These are phyloP conservation scores for Drosophila sulfurigaster DNA, from an alignment of 1,140 invertebrate species.

Conservation along the genomic window DNA sequence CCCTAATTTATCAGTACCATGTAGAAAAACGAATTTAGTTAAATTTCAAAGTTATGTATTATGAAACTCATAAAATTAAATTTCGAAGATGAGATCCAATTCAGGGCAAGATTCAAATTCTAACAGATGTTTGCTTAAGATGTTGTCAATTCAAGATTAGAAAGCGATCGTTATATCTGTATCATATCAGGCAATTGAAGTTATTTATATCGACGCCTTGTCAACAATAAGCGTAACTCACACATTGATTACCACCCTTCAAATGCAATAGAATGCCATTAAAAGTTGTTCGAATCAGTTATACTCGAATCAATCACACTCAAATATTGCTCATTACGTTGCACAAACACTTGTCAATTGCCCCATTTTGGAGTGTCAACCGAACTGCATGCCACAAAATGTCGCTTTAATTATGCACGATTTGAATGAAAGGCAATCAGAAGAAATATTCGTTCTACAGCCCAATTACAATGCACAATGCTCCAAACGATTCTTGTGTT, in stretches of 20 bases:
- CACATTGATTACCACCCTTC: neutral
- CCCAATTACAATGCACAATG: neutral
- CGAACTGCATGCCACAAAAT: slow-evolving; percentile 7
- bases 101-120: too few species aligned
- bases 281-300: neutral
- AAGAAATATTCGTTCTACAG: neutral
- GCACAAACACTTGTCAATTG: slow-evolving; percentile 36
- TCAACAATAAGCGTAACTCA: too few species aligned
- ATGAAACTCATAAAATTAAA: too few species aligned
- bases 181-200: too few species aligned
- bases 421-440: slow-evolving; percentile 1
- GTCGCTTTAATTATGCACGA: slow-evolving; percentile 29
- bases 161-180: too few species aligned
- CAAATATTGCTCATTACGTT: slow-evolving; percentile 2
- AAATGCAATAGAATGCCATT: neutral
- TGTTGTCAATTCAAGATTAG: too few species aligned
- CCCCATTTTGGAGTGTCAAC: slow-evolving; percentile 4
- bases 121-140: too few species aligned
- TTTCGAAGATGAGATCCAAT: too few species aligned
- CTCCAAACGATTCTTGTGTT: neutral
- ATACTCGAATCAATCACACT: neutral
- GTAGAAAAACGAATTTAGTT: too few species aligned
- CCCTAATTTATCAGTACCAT: too few species aligned
- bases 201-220: too few species aligned
- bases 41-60: too few species aligned